Evolutionary conservation across 2,797 vertebrate species (phyloP), one percentile per base, ranked within the genome.

Genomic region (Anguilla pacifica): DNA sequence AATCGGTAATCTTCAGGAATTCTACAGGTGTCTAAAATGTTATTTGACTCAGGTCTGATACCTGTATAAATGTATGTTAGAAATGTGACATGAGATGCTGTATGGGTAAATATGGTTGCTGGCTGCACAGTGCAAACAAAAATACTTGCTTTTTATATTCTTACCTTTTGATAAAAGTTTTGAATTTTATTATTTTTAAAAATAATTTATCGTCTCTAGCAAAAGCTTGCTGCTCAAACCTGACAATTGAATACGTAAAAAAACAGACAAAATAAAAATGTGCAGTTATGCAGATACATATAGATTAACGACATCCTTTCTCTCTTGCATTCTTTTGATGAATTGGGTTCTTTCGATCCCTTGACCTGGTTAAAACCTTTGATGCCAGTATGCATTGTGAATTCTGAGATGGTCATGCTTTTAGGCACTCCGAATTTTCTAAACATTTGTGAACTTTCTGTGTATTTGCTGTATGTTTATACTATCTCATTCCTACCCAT

Each of bases 321-420:
- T 35, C 10, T 35, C 83, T 85, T 35, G 82, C 28, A 61, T 88
- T 89, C 49, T 84, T 55, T 87, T 86, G 6, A 59, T 70, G 81
- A 89, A 83, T 67, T 13, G 81, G 85, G 70, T 11, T 35, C 28
- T 31, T 72, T 35, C 10, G 28, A 13, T 35, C 28, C 70, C 28
- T 43, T 39, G 22, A 77, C 35, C 13, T 77, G 74, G 35, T 77
- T 35, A 77, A 77, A 15, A 39, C 31, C 6, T n/a, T 43, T 77
- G 11, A 4, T n/a, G 39, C 15, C 35, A 86, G 85, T 84, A 85
- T 88, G 88, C 84, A 86, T 87, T 87, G 86, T 87, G 61, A 85
- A 86, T 87, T 35, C 35, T 77, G 74, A 77, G 35, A 25, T 77
- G 35, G 25, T 74, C 28, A 31, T 74, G 70, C 31, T 35, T 74